Percentiles rank a stretch among this genome's conserved stretches.
These are phyloP conservation scores for Girardia tigrina DNA, from an alignment of 2,888 invertebrate species.

Conservation along the genomic window DNA sequence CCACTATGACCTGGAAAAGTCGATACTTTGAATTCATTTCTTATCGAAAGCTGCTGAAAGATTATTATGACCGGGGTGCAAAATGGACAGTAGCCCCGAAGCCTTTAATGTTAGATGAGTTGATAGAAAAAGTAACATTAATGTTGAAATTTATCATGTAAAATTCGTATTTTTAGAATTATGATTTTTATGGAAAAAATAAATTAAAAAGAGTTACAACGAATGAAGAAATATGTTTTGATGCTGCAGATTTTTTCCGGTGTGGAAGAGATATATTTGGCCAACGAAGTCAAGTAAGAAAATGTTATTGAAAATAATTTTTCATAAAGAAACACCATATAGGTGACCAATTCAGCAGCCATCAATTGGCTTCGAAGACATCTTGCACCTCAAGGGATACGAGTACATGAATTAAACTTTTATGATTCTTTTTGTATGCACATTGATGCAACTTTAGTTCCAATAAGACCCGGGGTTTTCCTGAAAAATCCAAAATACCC, in stretches of 20 bases:
- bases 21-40: constrained; percentile 4
- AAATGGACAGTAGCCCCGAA: not conserved
- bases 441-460: not conserved
- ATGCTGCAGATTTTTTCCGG: constrained; percentile 29
- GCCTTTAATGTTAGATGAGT: not conserved
- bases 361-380: not conserved
- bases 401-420: not conserved
- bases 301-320: not conserved
- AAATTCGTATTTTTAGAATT: not conserved
- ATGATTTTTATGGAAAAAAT: not conserved
- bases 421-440: constrained; percentile 18
- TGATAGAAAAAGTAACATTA: not conserved
- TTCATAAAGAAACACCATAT: not conserved
- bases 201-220: not conserved
- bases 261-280: constrained; percentile 27
- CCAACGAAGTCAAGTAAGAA: constrained; percentile 23
- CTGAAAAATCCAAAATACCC: constrained; percentile 13
- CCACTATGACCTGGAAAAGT: constrained; percentile 13
- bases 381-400: not conserved
- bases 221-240: constrained; percentile 13
- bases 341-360: constrained; percentile 5
- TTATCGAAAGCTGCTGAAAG: not conserved
- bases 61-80: not conserved
- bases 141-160: not conserved
- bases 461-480: not conserved